Evolutionary conservation across 2,888 invertebrate genomes (phyloP).

Genomic region (Rhimphoctona megacephalus): DNA sequence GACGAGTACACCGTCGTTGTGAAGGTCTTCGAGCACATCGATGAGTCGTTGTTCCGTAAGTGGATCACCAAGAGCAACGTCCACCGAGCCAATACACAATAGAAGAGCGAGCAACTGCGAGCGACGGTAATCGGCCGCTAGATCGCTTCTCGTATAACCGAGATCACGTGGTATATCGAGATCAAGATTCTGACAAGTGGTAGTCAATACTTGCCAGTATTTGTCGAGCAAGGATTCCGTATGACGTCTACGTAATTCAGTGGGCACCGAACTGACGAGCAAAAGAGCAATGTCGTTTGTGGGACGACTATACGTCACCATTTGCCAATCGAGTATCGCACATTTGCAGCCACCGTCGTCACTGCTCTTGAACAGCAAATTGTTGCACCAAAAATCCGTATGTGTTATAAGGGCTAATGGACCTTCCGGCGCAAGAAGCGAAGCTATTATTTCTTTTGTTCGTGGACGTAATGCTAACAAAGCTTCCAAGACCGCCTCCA

Average conservation of each 20-base stretch:
- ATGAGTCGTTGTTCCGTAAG: slow-evolving; percentile 91
- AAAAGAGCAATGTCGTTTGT: slow-evolving; percentile 92
- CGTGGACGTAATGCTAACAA: slow-evolving; percentile 87
- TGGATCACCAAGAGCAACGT: slow-evolving; percentile 91
- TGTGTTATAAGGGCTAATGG: slow-evolving; percentile 92
- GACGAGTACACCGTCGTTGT: slow-evolving; percentile 89
- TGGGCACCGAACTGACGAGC: slow-evolving; percentile 90
- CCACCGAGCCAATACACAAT: slow-evolving; percentile 92
- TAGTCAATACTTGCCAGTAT: slow-evolving; percentile 89
- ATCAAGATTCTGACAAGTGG: slow-evolving; percentile 87
- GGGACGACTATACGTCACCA: slow-evolving; percentile 92
- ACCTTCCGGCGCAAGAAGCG: slow-evolving; percentile 89
- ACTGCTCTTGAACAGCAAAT: slow-evolving; percentile 88
- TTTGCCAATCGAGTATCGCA: slow-evolving; percentile 93
- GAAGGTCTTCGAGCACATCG: slow-evolving; percentile 90
- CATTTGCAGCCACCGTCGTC: slow-evolving; percentile 86
- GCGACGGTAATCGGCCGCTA: slow-evolving; percentile 87
- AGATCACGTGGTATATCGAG: slow-evolving; percentile 87
- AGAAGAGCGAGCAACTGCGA: slow-evolving; percentile 91
- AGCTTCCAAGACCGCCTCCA: slow-evolving; percentile 88
- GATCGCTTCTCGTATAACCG: slow-evolving; percentile 86
- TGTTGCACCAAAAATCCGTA: slow-evolving; percentile 94
- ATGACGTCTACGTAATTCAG: slow-evolving; percentile 89
- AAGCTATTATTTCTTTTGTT: slow-evolving; percentile 90
- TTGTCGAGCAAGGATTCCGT: slow-evolving; percentile 89